phyloP scores from a whole-genome alignment of 1,140 invertebrate species.

The Globodera ellingtonae region DNA sequence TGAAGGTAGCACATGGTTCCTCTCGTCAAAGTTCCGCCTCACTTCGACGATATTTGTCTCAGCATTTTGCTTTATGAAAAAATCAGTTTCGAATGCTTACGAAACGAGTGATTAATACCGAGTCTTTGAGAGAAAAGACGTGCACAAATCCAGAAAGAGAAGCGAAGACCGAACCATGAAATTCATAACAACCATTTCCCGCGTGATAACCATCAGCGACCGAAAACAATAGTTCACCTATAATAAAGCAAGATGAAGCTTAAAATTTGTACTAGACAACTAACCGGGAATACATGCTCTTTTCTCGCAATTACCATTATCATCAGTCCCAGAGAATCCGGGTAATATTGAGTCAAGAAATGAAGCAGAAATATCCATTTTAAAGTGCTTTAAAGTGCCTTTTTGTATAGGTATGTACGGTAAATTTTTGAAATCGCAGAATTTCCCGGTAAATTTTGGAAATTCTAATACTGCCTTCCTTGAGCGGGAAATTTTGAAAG shows the following conservation, averaged over 20 bases:
- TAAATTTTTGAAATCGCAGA: no score
- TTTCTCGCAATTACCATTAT: background rate
- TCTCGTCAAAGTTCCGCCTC: constrained; percentile 45
- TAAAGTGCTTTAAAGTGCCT: background rate
- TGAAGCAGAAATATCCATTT: constrained; percentile 10
- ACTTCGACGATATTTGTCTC: constrained; percentile 49
- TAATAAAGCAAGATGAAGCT: background rate
- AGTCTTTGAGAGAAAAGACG: constrained; percentile 34
- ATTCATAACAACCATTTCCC: constrained; percentile 52
- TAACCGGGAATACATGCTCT: constrained; percentile 30
- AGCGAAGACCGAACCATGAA: constrained; percentile 42
- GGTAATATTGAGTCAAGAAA: constrained; percentile 20
- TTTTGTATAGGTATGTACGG: no score
- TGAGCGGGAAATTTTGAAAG: no score
- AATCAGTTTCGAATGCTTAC: background rate
- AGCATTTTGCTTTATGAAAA: constrained; percentile 32
- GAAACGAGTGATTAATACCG: constrained; percentile 25
- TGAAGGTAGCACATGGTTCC: constrained; percentile 40
- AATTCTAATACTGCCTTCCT: no score
- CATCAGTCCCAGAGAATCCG: background rate
- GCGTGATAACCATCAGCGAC: constrained; percentile 45
- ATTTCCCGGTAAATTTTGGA: no score
- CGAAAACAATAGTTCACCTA: constrained; percentile 43
- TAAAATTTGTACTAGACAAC: background rate
- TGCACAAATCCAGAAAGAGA: constrained; percentile 44